Evolutionary conservation across 35 echinoderm and acorn worm species (phyloP), one percentile per base, ranked within the genome.

Genomic region (Apostichopus japonicus): DNA sequence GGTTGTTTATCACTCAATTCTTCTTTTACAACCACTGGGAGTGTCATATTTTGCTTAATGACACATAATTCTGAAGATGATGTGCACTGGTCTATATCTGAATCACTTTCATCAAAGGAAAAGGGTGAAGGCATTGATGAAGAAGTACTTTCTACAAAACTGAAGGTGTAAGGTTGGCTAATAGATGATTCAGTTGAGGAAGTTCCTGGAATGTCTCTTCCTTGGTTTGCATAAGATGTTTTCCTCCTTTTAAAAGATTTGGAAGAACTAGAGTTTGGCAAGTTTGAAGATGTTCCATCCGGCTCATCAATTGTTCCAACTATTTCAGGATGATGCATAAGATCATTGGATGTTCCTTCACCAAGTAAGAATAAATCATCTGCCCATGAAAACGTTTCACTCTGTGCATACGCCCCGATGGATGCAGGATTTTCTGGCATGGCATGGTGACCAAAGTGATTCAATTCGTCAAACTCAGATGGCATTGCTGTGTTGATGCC

Each of bases 1-100:
- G 51, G 23, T 23, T 25, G 21, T 22, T 22, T 22, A 53, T 80
- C 78, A 10, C 25, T 44, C 7, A 11, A 27, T 24, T 84, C 55
- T 59, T 16, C 8, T 53, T 82, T 55, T 24, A 82, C 24, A 82
- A 19, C 25, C 56, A 24, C 14, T 56, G 17, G 10, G n/a, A 15
- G 54, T 84, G 6, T 16, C 22, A n/a, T 84, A 2, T 21, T 8
- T n/a, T 17, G 81, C n/a, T 57, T 84, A 51, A 21, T 6, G 6
- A 84, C 56, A 57, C n/a, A 84, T 55, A 84, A 21, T 9, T 84
- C 81, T 54, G 81, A 84, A 53, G 81, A 84, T 16, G 81, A 84
- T 57, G 81, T 57, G 51, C 81, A 59, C 81, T 84, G 81, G 54
- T 84, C 33, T 9, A 23, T 57, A 17, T 83, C 79, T 17, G 79